A percentile compares a stretch with the other conserved stretches of the same genome.
Conservation (phyloP, 1,140 invertebrate genomes). For the Ladona fulva region DNA sequence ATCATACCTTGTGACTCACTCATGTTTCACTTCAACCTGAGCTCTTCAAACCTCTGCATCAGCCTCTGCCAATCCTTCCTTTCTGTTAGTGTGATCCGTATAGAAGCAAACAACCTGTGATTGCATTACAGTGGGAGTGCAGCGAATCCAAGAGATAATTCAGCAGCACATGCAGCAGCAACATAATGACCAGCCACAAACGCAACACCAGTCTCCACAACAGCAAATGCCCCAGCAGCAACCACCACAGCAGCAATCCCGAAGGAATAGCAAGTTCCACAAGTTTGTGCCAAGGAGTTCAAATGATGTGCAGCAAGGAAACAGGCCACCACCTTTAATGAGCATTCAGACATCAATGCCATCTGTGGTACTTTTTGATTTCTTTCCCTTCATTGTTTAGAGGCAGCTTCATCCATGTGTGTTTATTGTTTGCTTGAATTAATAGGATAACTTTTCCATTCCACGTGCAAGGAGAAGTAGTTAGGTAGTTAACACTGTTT, state of each 20-base stretch:
- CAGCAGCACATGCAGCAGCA: conserved; percentile 25
- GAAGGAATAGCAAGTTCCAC: conserved; percentile 39
- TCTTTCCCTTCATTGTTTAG: background rate
- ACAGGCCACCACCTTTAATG: conserved; percentile 43
- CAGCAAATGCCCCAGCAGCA: conserved; percentile 16
- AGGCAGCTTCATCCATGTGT: background rate
- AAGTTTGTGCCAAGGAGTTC: conserved; percentile 16
- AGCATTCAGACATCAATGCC: conserved; percentile 38
- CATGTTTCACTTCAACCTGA: no score
- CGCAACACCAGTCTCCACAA: background rate
- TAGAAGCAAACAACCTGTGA: no score
- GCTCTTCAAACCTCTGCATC: no score
- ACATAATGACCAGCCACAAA: conserved; percentile 15
- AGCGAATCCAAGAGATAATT: conserved; percentile 52
- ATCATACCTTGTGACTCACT: no score
- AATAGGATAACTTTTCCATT: no score
- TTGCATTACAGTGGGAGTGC: conserved; percentile 44
- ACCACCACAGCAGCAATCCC: conserved; percentile 27
- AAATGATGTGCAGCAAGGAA: conserved; percentile 23
- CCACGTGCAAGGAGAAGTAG: no score
- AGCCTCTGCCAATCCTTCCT: no score
- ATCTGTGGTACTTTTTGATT: conserved; percentile 31
- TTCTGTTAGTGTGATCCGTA: no score
- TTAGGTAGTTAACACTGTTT: no score
- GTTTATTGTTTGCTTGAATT: no score